These are phyloP conservation scores for Coracopsis vasa DNA, from an alignment of 2,113 vertebrate species.

Conservation along the genomic window DNA sequence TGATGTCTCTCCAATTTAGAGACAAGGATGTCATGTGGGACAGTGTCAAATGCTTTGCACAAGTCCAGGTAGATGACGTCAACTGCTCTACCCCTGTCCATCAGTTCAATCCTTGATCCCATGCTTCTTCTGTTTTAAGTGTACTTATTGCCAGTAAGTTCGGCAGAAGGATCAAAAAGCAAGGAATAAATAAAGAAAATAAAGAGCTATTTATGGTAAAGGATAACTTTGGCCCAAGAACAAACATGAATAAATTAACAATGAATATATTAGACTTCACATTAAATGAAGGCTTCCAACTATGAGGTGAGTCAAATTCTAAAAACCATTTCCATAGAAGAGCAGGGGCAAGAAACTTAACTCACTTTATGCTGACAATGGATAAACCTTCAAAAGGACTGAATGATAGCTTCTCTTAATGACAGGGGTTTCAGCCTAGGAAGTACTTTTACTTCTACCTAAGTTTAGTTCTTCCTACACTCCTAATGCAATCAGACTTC, in stretches of 20 bases:
- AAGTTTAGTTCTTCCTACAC: background rate
- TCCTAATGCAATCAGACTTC: background rate
- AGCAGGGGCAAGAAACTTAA: background rate
- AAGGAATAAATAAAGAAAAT: background rate
- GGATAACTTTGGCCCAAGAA: background rate
- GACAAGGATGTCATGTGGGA: no score
- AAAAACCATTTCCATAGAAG: background rate
- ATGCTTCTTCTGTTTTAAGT: background rate
- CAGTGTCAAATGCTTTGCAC: no score
- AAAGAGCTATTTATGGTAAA: slow-evolving; percentile 1
- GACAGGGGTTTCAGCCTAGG: background rate
- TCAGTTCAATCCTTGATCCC: background rate
- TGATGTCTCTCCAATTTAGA: no score
- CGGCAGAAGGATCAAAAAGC: slow-evolving; percentile 36
- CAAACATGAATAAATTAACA: slow-evolving; percentile 28
- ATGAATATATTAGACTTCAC: background rate
- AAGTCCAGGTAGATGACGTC: no score
- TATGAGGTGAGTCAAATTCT: background rate
- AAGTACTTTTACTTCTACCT: background rate
- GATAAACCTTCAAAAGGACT: background rate
- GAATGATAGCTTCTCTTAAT: background rate
- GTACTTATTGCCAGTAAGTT: background rate
- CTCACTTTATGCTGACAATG: background rate
- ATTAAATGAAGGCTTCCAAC: slow-evolving; percentile 27
- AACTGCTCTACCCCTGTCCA: no score